A percentile compares a stretch with the other conserved stretches of the same genome.
Evolutionary conservation across 2,888 invertebrate species (phyloP).

Genomic region (Anoncus sp.): DNA sequence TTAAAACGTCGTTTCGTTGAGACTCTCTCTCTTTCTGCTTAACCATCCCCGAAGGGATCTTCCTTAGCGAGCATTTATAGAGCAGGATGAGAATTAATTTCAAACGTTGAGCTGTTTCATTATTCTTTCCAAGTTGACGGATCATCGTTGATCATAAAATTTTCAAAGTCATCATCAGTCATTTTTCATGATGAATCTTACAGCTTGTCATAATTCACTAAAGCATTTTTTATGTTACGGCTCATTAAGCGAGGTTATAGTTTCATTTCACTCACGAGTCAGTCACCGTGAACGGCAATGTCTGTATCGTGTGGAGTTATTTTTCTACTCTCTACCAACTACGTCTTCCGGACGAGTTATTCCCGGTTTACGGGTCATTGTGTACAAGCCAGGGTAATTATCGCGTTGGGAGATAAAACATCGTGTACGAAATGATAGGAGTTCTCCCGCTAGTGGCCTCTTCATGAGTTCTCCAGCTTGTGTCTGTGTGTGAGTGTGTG

Average conservation of each 20-base stretch:
- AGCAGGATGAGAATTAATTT: not conserved
- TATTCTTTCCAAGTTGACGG: conserved; percentile 8
- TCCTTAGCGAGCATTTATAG: conserved; percentile 1
- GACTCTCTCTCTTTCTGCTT: conserved; percentile 26
- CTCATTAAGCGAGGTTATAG: not conserved
- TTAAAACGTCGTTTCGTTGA: conserved; percentile 28
- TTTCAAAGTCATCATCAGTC: not conserved
- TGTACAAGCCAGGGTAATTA: conserved; percentile 49
- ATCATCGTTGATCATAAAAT: not conserved
- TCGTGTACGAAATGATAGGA: conserved; percentile 46
- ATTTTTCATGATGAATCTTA: not conserved
- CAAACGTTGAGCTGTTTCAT: conserved; percentile 20
- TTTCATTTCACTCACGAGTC: conserved; percentile 4
- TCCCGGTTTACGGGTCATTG: conserved; percentile 32
- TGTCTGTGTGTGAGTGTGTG: not conserved
- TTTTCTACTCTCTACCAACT: conserved; percentile 8
- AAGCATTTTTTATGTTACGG: not conserved
- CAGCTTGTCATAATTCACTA: not conserved
- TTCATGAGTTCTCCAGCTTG: not conserved
- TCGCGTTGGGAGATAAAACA: conserved; percentile 26
- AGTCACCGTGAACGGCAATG: not conserved
- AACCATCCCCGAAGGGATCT: no score
- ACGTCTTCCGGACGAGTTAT: conserved; percentile 36
- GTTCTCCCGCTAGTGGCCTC: conserved; percentile 27
- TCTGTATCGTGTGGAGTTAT: not conserved